Base-by-base conservation (phyloP, 1,140 invertebrate genomes). In the Goniozus legneri region DNA sequence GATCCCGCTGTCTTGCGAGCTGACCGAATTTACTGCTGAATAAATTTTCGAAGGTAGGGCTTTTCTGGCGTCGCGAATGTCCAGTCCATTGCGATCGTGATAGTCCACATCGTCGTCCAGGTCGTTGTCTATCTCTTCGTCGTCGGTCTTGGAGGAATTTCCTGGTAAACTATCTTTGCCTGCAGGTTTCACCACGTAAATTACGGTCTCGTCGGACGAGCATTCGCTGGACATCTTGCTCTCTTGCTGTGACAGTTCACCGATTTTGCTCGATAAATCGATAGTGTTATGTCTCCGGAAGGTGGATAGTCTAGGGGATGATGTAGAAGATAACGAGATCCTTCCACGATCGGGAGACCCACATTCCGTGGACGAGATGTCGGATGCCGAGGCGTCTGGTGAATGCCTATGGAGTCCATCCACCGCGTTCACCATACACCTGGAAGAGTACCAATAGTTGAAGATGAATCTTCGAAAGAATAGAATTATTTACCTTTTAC, bases 1-100 rank as follows among this genome's bases (percentile, higher is more conserved):
- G 32, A 88, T 88, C 1, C 85, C 86, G 55, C 85, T 87, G 60
- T 88, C 86, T 62, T 87, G 85, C 0, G 85, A 88, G 56, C 84
- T 86, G 27, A 85, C 78, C 33, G 82, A 82, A 42, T 82, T 80
- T 45, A 83, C 80, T 51, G 81, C 76, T 44, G 81, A 82, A 65
- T 82, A 82, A 31, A 82, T 82, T 58, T 80, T 82, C n/a, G n/a
- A n/a, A 8, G 78, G 77, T 47, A 76, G 43, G 1, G 60, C 48
- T 32, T 76, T 54, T 21, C 57, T 3, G 12, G 52, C 24, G 24
- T 50, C 55, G 3, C 40, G 46, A 16, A 54, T 60, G 22, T 54
- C 47, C n/a, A 54, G 21, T 24, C 55, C 48, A 8, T 51, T 44
- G 15, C 51, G 43, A 30, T 67, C 64, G 10, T 63, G 66, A 13